Evolutionary conservation across 1,140 invertebrate genomes (phyloP), one percentile per base, ranked within the genome.

Genomic region (Lasioglossum albipes): DNA sequence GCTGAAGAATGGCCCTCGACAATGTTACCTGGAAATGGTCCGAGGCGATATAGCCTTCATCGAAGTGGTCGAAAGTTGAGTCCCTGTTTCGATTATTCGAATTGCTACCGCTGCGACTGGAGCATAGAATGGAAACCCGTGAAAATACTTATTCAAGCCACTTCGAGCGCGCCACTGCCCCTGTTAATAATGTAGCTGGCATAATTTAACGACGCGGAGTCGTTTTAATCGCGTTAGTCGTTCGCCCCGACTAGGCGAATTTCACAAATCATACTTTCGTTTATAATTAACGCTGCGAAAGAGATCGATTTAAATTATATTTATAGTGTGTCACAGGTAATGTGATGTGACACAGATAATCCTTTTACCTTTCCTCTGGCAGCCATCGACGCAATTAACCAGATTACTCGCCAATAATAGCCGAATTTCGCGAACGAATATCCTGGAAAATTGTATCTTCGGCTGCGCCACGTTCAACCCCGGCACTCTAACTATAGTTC

Each of bases 401-500:
- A 54, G 13, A 70, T 70, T 57, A 70, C 31, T 36, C 22, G n/a
- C 45, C 65, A 45, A 41, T 57, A 31, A 70, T 57, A 42, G 54
- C 72, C 64, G 71, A 70, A 79, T 79, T 73, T 79, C 59, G 66
- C 71, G 62, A 69, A 66, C 57, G 57, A 66, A 75, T 81, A 75
- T 68, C 66, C 36, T 52, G 54, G 73, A 61, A 75, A 84, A 84
- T 67, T 54, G 78, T 66, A 75, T 57, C 64, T 62, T 77, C 82
- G 72, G 36, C 31, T 64, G 62, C 74, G 79, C 61, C 61, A 52
- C 12, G 18, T 49, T 42, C 41, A 77, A 82, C 78, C 79, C 65
- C 31, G 41, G 2, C 22, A 31, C 49, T 77, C 84, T 80, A 85
- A 85, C 81, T 85, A 85, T 85, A 85, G 81, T 54, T 62, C 73